phyloP scores from a whole-genome alignment of 2,797 vertebrate species.

The Chiroxiphia lanceolata region DNA sequence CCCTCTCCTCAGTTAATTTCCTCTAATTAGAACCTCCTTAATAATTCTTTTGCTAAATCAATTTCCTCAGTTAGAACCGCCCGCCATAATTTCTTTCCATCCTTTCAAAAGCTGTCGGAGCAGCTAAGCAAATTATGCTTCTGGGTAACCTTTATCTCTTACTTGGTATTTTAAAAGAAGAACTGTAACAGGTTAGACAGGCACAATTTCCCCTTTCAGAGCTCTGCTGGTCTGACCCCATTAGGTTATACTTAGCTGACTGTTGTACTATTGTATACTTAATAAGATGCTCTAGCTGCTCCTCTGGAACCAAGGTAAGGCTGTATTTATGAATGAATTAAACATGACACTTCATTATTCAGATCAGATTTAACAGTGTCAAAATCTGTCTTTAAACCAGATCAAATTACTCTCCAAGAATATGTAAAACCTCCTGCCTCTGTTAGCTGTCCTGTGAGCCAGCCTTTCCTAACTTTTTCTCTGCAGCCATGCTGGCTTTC shows the following conservation, averaged over 20 bases:
- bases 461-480: background rate
- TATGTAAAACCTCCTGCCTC: background rate
- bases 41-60: constrained; percentile 66
- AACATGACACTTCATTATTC: constrained; percentile 63
- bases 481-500: background rate
- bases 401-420: constrained; percentile 45
- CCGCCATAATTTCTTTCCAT: constrained; percentile 45
- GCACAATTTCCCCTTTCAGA: constrained; percentile 54
- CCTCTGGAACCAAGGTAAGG: constrained; percentile 38
- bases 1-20: constrained; percentile 53
- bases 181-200: constrained; percentile 53
- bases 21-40: constrained; percentile 68
- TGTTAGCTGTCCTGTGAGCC: background rate
- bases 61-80: constrained; percentile 59
- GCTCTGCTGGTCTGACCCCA: constrained; percentile 31
- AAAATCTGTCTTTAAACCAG: constrained; percentile 38
- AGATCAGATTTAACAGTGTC: constrained; percentile 51
- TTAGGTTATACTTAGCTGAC: constrained; percentile 50
- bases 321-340: constrained; percentile 67
- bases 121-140: constrained; percentile 39
- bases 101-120: constrained; percentile 56
- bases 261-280: constrained; percentile 55
- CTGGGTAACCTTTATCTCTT: constrained; percentile 52
- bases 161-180: constrained; percentile 49
- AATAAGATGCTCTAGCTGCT: constrained; percentile 36